Evolutionary conservation across 2,888 invertebrate genomes (phyloP).

Genomic region (Rapana venosa): DNA sequence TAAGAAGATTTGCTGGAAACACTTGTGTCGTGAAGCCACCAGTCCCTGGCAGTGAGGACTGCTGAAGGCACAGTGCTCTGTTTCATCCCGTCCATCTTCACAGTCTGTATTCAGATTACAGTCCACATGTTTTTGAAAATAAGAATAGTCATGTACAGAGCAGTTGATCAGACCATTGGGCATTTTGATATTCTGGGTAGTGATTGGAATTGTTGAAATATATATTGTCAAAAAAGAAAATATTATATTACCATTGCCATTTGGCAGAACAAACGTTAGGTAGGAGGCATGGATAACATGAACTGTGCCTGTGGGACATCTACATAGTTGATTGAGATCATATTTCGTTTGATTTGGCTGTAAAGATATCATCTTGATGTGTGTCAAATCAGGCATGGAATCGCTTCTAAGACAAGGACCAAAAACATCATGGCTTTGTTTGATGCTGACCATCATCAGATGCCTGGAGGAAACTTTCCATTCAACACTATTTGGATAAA

Average conservation of each 20-base stretch:
- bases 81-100: slow-evolving; percentile 17
- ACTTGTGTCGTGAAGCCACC: not conserved
- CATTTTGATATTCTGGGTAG: not conserved
- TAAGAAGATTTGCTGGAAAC: not conserved
- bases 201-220: not conserved
- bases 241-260: not conserved
- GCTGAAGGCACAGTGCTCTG: slow-evolving; percentile 15
- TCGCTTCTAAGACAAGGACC: not conserved
- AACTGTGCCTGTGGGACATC: no score
- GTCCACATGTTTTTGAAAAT: not conserved
- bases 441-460: not conserved
- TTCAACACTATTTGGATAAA: not conserved
- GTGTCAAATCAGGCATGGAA: not conserved
- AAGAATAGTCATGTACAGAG: not conserved
- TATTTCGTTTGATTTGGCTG: not conserved
- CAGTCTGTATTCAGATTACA: not conserved
- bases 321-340: not conserved
- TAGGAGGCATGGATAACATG: not conserved
- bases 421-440: no score
- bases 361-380: not conserved
- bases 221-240: not conserved
- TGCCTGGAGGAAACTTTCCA: not conserved
- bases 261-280: not conserved
- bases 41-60: not conserved
- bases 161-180: not conserved